Evolutionary conservation across 2,888 invertebrate species (phyloP).

Genomic region (Acanthosepion esculentum): DNA sequence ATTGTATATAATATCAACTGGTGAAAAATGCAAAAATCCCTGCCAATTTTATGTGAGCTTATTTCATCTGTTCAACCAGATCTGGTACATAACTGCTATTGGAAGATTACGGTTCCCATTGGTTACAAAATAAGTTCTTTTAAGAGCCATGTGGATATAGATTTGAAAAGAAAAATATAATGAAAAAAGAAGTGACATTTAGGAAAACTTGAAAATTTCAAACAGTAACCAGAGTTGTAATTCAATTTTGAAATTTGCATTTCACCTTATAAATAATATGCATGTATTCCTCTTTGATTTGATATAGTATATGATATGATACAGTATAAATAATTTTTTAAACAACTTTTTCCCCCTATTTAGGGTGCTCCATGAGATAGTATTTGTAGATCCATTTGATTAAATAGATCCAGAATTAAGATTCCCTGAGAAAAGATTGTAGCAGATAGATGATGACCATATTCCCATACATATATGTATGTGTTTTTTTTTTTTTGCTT

Average conservation of each 20-base stretch:
- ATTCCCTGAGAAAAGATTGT: conserved; percentile 44
- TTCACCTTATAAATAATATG: neutral
- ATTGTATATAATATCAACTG: conserved; percentile 43
- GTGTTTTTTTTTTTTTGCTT: neutral
- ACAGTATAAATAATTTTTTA: conserved; percentile 4
- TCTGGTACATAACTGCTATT: conserved; percentile 36
- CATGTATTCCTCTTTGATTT: neutral
- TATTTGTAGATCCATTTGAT: conserved; percentile 15
- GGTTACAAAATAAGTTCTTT: neutral
- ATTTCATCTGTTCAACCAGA: conserved; percentile 46
- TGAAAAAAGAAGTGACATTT: neutral
- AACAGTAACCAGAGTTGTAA: conserved; percentile 21
- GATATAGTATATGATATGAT: conserved; percentile 34
- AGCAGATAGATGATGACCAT: neutral
- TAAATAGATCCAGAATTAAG: conserved; percentile 17
- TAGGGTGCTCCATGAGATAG: conserved; percentile 15
- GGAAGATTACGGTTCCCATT: neutral
- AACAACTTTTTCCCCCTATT: neutral
- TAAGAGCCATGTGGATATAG: neutral
- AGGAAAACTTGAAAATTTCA: neutral
- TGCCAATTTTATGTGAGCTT: conserved; percentile 47
- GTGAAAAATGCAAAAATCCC: conserved; percentile 47
- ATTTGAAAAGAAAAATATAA: neutral
- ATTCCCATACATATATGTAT: neutral
- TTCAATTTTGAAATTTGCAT: neutral